Conservation (phyloP, 2,797 vertebrate genomes). For the Urosaurus nigricauda region DNA sequence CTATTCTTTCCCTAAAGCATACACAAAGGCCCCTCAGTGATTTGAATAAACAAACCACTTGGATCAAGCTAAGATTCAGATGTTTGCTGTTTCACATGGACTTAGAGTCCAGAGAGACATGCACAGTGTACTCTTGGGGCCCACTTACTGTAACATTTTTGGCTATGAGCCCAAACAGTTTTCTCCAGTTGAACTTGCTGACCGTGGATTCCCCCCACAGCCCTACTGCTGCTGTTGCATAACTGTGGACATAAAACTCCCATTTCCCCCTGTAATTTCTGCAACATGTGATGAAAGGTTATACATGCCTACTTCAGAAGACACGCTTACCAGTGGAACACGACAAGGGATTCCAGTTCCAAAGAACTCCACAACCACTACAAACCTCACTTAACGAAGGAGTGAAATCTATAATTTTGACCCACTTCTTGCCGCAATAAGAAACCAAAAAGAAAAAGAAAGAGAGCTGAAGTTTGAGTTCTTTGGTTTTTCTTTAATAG, state of each 20-base stretch:
- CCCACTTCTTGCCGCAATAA: slow-evolving; percentile 5
- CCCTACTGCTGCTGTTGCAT: neutral
- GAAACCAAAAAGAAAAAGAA: neutral
- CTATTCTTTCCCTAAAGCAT: neutral
- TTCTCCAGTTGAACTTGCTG: neutral
- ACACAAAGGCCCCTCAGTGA: neutral
- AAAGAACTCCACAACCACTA: neutral
- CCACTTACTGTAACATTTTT: neutral
- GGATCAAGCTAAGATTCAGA: neutral
- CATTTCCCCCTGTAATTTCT: slow-evolving; percentile 30
- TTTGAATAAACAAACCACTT: neutral
- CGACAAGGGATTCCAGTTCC: neutral
- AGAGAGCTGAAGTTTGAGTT: neutral
- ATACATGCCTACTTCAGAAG: neutral
- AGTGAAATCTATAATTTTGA: slow-evolving; percentile 34
- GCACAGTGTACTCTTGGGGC: neutral
- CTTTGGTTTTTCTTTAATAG: neutral
- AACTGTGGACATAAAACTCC: slow-evolving; percentile 8
- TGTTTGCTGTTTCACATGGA: neutral
- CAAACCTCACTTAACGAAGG: neutral
- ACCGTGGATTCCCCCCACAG: neutral
- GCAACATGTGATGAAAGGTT: slow-evolving; percentile 38
- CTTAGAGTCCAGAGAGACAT: neutral
- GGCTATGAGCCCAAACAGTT: neutral
- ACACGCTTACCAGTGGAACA: neutral